Conservation (phyloP, 2,797 vertebrate species). For the Typhlichthys eigenmanni region DNA sequence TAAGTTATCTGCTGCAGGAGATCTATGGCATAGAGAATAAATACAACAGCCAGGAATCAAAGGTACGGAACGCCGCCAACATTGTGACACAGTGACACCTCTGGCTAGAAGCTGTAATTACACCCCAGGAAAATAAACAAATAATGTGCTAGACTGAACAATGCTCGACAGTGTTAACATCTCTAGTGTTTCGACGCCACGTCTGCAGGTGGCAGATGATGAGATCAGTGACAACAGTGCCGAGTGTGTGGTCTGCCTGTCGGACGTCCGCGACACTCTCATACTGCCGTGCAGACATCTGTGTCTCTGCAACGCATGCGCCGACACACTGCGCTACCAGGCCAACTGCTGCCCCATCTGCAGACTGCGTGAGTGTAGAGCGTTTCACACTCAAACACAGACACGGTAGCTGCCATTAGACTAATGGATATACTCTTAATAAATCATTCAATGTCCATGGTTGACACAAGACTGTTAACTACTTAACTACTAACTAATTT, state of each 20-base stretch:
- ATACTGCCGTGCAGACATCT: constrained; percentile 96
- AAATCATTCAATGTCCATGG: background rate
- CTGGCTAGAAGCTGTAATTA: background rate
- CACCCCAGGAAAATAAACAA: too few species aligned
- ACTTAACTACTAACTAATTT: too few species aligned
- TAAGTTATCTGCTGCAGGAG: constrained; percentile 98
- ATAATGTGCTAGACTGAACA: too few species aligned
- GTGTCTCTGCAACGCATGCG: constrained; percentile 93
- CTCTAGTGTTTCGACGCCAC: background rate
- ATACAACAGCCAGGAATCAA: constrained; percentile 94
- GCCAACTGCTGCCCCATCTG: constrained; percentile 98
- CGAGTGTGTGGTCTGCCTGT: constrained; percentile 97
- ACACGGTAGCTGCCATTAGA: too few species aligned
- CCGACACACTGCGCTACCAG: constrained; percentile 95
- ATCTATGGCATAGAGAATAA: constrained; percentile 99
- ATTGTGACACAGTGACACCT: background rate
- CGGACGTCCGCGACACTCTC: constrained; percentile 93
- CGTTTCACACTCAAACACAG: background rate
- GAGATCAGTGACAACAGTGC: constrained; percentile 98
- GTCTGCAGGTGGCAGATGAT: constrained; percentile 87
- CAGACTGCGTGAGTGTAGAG: constrained; percentile 87
- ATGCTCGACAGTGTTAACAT: background rate
- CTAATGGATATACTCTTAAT: background rate
- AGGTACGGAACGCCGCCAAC: constrained; percentile 68
- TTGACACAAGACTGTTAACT: background rate